phyloP scores from a whole-genome alignment of 1,140 invertebrate species.

The Cydia pomonella region DNA sequence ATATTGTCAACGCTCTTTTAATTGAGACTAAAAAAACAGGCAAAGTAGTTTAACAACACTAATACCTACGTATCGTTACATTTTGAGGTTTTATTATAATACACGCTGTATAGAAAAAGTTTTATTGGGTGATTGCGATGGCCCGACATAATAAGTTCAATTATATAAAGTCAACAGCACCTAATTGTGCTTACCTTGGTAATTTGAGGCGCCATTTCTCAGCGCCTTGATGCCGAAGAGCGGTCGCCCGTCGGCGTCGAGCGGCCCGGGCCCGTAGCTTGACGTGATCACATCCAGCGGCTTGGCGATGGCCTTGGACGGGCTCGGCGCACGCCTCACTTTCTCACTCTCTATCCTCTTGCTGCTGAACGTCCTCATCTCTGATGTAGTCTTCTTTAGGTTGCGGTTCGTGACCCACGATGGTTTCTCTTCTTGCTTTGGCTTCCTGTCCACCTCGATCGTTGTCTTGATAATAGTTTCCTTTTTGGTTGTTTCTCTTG shows the following conservation, averaged over 20 bases:
- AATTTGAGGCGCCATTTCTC: slow-evolving; percentile 81
- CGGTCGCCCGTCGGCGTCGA: slow-evolving; percentile 88
- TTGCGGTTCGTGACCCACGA: slow-evolving; percentile 82
- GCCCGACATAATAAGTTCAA: no score
- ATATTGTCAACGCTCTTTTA: no score
- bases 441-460: slow-evolving; percentile 65
- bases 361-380: slow-evolving; percentile 66
- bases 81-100: no score
- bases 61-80: no score
- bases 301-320: slow-evolving; percentile 65
- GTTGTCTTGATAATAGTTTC: slow-evolving; percentile 66
- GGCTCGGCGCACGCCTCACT: slow-evolving; percentile 64
- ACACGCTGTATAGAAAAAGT: no score
- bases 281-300: slow-evolving; percentile 86
- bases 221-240: slow-evolving; percentile 88
- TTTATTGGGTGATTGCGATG: no score
- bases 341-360: slow-evolving; percentile 75
- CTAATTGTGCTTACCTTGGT: slow-evolving; percentile 71
- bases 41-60: no score
- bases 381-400: slow-evolving; percentile 71
- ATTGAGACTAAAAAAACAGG: no score
- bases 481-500: slow-evolving; percentile 50
- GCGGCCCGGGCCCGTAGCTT: slow-evolving; percentile 90
- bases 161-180: no score
- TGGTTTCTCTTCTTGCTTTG: slow-evolving; percentile 72